Evolutionary conservation across 2,113 vertebrate species (phyloP).

Genomic region (Nothobranchius kuhntae): DNA sequence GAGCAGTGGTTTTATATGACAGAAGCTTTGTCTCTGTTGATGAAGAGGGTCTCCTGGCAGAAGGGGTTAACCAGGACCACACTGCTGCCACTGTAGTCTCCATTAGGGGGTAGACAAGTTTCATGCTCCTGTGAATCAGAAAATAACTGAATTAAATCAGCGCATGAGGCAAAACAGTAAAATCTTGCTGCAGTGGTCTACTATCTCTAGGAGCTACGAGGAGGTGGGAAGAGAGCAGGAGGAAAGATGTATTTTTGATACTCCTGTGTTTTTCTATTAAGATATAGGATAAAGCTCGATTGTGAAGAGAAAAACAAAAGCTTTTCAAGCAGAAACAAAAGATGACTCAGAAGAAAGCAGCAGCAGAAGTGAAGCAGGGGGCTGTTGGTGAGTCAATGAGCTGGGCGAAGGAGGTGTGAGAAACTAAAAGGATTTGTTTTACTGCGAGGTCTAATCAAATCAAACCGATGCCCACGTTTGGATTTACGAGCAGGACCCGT

Average conservation of each 20-base stretch:
- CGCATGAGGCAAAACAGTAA: no score
- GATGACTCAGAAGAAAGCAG: conserved; percentile 47
- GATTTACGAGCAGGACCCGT: conserved; percentile 10
- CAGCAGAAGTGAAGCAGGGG: conserved; percentile 11
- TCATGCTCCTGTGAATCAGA: conserved; percentile 86
- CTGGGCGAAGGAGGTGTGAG: conserved; percentile 37
- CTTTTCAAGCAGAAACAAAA: conserved; percentile 22
- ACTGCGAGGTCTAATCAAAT: conserved; percentile 28
- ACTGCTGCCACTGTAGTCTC: conserved; percentile 91
- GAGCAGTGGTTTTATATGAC: conserved; percentile 84
- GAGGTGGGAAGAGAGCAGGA: conserved; percentile 3
- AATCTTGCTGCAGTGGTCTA: neutral
- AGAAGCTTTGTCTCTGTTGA: conserved; percentile 90
- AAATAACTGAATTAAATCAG: neutral
- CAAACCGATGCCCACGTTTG: conserved; percentile 5
- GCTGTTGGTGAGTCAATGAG: conserved; percentile 65
- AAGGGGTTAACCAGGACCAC: conserved; percentile 99
- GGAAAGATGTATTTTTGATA: conserved; percentile 26
- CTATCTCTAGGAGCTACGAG: conserved; percentile 22
- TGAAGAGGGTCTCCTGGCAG: conserved; percentile 95
- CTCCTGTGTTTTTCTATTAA: conserved; percentile 40
- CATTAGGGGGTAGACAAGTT: conserved; percentile 91
- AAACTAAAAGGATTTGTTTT: conserved; percentile 41
- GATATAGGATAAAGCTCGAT: conserved; percentile 31
- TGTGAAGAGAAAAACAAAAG: conserved; percentile 31